phyloP scores from a whole-genome alignment of 2,113 vertebrate genomes.

The Ptyas mucosa region DNA sequence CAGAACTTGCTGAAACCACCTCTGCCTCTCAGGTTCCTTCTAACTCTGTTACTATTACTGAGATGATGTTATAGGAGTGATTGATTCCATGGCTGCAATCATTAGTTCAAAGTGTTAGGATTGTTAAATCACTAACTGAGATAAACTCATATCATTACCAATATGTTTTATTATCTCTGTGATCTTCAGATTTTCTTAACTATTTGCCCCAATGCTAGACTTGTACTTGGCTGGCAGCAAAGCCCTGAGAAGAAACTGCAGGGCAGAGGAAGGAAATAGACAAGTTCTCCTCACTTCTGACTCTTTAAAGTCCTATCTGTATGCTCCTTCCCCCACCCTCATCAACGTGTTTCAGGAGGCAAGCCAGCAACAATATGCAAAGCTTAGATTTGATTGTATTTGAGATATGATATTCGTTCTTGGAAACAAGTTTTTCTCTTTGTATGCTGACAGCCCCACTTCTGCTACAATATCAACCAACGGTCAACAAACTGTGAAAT shows the following conservation, averaged over 20 bases:
- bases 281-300: not conserved
- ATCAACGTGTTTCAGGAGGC: not conserved
- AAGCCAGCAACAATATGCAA: not conserved
- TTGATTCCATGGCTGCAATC: not conserved
- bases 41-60: too few species aligned
- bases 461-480: not conserved
- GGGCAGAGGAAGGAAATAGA: not conserved
- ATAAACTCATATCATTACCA: not conserved
- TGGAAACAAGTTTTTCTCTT: not conserved
- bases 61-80: not conserved
- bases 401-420: not conserved
- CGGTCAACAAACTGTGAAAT: not conserved
- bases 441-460: not conserved
- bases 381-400: not conserved
- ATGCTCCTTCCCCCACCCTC: accelerated
- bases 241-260: not conserved
- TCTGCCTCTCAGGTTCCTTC: too few species aligned
- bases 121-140: not conserved
- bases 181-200: not conserved
- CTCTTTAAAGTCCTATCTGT: not conserved
- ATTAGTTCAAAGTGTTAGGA: not conserved
- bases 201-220: not conserved
- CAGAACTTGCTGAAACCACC: too few species aligned
- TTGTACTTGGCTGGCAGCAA: not conserved
- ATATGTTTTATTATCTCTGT: not conserved